These are phyloP conservation scores for Platygyra sinensis DNA, from an alignment of 64 coral and sea anemone genomes.

Conservation along the genomic window DNA sequence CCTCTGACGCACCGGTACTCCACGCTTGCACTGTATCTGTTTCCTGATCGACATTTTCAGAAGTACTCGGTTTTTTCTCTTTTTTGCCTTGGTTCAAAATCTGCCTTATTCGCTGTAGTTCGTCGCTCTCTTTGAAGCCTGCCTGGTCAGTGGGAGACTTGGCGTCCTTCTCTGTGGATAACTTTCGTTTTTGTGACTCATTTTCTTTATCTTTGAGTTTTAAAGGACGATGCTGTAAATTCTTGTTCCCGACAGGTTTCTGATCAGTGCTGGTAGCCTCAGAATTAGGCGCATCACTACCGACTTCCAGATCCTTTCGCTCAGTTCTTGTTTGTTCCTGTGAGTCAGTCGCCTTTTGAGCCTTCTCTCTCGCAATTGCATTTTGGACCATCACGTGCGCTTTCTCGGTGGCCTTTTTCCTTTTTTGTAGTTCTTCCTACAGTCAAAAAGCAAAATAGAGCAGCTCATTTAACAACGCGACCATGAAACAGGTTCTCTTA, in stretches of 20 bases:
- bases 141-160: slow-evolving; percentile 9
- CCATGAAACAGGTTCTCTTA: too few species aligned
- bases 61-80: not conserved
- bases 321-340: not conserved
- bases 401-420: slow-evolving; percentile 27
- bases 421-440: slow-evolving; percentile 24
- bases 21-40: not conserved
- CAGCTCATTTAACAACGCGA: not conserved
- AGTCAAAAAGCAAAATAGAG: not conserved
- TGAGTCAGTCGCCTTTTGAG: not conserved
- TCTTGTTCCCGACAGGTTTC: slow-evolving; percentile 28
- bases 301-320: not conserved
- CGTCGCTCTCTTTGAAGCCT: slow-evolving; percentile 58
- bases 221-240: slow-evolving; percentile 53
- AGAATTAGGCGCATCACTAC: not conserved
- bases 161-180: slow-evolving; percentile 20
- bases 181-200: slow-evolving; percentile 7
- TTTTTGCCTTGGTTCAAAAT: slow-evolving; percentile 68
- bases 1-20: not conserved
- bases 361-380: slow-evolving; percentile 11
- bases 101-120: slow-evolving; percentile 49
- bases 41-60: slow-evolving; percentile 17
- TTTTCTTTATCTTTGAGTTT: slow-evolving; percentile 72
- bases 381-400: slow-evolving; percentile 32
- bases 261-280: not conserved